A percentile compares a stretch with the other conserved stretches of the same genome.
Conservation (phyloP, 2,113 vertebrate species). For the Myotis brandtii region DNA sequence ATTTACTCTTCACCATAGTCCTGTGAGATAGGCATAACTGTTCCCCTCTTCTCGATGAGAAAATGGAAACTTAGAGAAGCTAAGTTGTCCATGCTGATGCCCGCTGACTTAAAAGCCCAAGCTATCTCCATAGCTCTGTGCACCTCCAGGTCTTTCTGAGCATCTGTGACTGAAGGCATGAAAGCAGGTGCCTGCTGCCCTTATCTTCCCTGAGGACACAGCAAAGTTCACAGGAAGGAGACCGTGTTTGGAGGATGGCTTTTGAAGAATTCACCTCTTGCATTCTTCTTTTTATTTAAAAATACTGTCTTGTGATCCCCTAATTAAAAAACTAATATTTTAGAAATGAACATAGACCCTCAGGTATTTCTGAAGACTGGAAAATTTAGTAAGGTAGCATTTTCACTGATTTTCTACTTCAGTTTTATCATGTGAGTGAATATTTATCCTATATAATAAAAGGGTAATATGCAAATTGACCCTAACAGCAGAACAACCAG, state of each 20-base stretch:
- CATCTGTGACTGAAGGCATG: neutral
- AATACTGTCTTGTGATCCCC: neutral
- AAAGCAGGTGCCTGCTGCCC: neutral
- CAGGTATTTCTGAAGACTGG: neutral
- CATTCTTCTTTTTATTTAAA: neutral
- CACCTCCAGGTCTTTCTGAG: accelerated
- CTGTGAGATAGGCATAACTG: neutral
- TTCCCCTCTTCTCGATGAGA: neutral
- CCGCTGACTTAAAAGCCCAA: neutral
- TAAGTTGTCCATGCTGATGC: neutral
- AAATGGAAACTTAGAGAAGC: neutral
- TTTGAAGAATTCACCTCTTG: neutral
- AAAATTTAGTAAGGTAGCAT: neutral
- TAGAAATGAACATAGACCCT: neutral
- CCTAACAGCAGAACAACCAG: too few species aligned
- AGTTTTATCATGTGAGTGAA: neutral
- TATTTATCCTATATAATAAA: neutral
- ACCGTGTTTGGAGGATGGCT: neutral
- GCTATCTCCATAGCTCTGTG: accelerated
- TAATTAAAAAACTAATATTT: neutral
- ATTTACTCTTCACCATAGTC: neutral
- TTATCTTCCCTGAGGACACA: neutral
- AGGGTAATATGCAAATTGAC: too few species aligned
- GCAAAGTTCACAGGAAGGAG: neutral
- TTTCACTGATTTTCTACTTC: neutral